phyloP scores from a whole-genome alignment of 2,113 vertebrate species.

The Aegithalos caudatus region DNA sequence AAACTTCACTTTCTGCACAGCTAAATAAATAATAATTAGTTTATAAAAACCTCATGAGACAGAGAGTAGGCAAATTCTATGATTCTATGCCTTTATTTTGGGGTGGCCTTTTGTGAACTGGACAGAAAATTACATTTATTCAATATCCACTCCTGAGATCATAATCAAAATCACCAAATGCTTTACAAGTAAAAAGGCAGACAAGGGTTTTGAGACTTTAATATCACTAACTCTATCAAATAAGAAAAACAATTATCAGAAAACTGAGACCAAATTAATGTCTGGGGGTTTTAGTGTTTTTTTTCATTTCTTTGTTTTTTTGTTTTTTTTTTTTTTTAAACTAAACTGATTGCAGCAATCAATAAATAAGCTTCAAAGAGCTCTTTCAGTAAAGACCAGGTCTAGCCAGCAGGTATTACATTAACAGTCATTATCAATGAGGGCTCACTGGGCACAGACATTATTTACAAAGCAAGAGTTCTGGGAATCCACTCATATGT shows the following conservation, averaged over 20 bases:
- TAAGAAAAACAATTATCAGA: neutral
- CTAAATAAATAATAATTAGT: neutral
- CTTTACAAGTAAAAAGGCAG: neutral
- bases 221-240: neutral
- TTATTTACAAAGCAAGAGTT: slow-evolving; percentile 60
- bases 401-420: slow-evolving; percentile 30
- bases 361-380: slow-evolving; percentile 48
- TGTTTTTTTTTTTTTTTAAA: neutral
- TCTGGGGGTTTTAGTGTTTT: too few relatives aligned
- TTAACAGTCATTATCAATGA: slow-evolving; percentile 53
- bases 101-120: neutral
- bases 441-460: neutral
- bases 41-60: neutral
- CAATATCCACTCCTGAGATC: neutral
- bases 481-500: slow-evolving; percentile 25
- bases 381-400: slow-evolving; percentile 13
- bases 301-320: too few relatives aligned
- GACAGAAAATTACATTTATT: neutral
- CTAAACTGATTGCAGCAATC: slow-evolving; percentile 9
- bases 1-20: neutral
- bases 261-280: neutral
- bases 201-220: neutral
- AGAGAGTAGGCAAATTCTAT: neutral
- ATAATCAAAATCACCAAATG: neutral
- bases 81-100: neutral